These are phyloP conservation scores for Dufourea novaeangliae DNA, from an alignment of 1,140 invertebrate species.

Conservation along the genomic window DNA sequence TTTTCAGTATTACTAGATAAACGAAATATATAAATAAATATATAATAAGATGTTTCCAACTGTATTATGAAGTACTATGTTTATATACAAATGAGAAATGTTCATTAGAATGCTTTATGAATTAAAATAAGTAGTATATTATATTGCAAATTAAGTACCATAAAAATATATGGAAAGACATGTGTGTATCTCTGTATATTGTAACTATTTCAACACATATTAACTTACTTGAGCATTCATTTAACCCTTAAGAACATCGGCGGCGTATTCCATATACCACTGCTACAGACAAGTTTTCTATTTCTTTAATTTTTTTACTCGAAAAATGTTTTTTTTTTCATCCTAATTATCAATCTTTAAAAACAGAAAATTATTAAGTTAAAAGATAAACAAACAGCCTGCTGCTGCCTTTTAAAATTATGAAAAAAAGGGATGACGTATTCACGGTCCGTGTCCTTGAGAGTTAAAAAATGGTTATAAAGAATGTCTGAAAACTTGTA, in stretches of 20 bases:
- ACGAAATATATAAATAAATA: neutral
- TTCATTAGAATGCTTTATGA: neutral
- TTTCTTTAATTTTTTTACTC: no score
- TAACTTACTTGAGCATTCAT: neutral
- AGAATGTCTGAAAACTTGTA: neutral
- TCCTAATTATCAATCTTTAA: no score
- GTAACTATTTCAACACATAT: neutral
- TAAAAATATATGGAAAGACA: constrained; percentile 5
- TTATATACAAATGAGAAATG: neutral
- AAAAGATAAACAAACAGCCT: no score
- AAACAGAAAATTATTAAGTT: no score
- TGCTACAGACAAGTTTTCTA: neutral
- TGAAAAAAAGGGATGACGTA: no score
- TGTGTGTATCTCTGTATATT: neutral
- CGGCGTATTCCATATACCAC: no score
- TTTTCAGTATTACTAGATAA: neutral
- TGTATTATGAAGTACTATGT: neutral
- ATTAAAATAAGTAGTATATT: constrained; percentile 1
- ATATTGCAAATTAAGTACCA: constrained; percentile 8
- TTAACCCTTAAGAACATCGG: neutral
- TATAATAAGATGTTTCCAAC: neutral
- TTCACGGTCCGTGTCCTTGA: no score
- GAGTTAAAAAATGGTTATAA: neutral
- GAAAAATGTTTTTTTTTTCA: no score
- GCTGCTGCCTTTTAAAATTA: no score